Evolutionary conservation across 2,888 invertebrate species (phyloP).

Genomic region (Autographa gamma): DNA sequence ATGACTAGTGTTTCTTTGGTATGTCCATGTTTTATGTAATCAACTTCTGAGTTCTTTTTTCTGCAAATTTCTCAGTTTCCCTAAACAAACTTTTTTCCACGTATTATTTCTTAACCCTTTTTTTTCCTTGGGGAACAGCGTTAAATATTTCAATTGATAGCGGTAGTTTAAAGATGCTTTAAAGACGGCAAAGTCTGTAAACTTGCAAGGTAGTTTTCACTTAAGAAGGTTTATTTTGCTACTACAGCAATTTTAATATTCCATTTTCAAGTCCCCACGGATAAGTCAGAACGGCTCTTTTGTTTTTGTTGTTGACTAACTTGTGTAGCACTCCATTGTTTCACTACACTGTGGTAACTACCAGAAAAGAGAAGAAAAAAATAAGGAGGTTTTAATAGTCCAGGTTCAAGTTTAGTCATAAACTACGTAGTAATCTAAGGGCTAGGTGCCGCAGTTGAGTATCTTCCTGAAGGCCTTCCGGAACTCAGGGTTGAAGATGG

Average conservation of each 20-base stretch:
- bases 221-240: not conserved
- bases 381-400: constrained; percentile 41
- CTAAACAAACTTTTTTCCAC: not conserved
- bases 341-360: constrained; percentile 9
- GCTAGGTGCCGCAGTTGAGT: constrained; percentile 91
- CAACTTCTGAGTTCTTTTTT: not conserved
- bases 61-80: not conserved
- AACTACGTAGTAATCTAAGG: constrained; percentile 80
- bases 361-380: not conserved
- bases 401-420: constrained; percentile 62
- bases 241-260: not conserved
- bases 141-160: constrained; percentile 2
- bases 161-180: not conserved
- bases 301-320: not conserved
- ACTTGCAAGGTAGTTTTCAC: not conserved
- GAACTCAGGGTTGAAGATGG: constrained; percentile 99
- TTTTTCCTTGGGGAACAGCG: not conserved
- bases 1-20: not conserved
- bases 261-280: not conserved
- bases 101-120: not conserved
- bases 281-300: not conserved
- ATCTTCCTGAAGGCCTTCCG: constrained; percentile 99
- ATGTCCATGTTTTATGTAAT: not conserved
- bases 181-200: not conserved
- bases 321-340: constrained; percentile 3